These are phyloP conservation scores for Tiaroga cobitis DNA, from an alignment of 2,797 vertebrate genomes.

Conservation along the genomic window DNA sequence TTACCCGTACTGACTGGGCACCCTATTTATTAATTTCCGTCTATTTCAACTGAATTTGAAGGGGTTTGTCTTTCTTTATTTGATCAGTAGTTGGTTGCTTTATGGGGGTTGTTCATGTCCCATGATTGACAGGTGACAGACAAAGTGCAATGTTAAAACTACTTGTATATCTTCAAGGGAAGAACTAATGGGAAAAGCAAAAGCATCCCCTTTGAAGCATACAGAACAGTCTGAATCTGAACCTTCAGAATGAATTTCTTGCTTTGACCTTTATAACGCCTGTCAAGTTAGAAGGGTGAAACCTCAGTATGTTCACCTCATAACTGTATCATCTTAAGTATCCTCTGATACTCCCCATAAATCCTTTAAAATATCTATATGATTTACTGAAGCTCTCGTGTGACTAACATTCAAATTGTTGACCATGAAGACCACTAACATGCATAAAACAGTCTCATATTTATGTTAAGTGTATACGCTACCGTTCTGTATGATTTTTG, in stretches of 20 bases:
- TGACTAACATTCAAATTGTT: background rate
- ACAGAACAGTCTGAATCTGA: background rate
- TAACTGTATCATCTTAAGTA: background rate
- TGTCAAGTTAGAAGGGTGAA: background rate
- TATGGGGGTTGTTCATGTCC: background rate
- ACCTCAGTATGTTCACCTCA: background rate
- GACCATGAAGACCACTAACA: background rate
- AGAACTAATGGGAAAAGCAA: background rate
- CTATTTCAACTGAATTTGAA: background rate
- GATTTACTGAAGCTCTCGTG: background rate
- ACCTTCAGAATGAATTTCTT: background rate
- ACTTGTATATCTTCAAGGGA: background rate
- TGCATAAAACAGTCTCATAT: background rate
- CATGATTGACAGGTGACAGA: background rate
- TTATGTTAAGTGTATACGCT: background rate
- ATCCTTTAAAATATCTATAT: background rate
- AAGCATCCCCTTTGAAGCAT: background rate
- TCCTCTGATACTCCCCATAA: background rate
- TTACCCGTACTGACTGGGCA: conserved; percentile 17
- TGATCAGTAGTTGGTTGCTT: background rate
- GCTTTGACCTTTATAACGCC: background rate
- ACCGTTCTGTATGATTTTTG: background rate
- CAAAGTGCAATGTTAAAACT: background rate
- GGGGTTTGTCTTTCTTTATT: conserved; percentile 5
- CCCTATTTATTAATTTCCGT: background rate